A percentile compares a stretch with the other conserved stretches of the same genome.
These are phyloP conservation scores for Drosophila flavopinicola DNA, from an alignment of 2,888 invertebrate genomes.

Conservation along the genomic window DNA sequence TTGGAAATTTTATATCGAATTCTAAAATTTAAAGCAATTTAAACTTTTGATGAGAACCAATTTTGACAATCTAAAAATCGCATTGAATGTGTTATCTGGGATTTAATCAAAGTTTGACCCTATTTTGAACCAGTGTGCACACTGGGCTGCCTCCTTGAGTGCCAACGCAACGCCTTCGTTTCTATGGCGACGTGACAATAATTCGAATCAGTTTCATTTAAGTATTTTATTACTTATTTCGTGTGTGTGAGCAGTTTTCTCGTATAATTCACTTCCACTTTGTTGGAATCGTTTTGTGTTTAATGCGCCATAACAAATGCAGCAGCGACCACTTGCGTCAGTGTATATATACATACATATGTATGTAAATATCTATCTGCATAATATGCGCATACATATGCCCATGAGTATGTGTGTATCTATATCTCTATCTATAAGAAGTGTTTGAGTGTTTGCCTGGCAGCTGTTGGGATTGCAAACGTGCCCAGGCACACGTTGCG, in stretches of 20 bases:
- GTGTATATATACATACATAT: slow-evolving; percentile 16
- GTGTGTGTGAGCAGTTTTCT: slow-evolving; percentile 36
- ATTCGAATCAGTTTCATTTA: slow-evolving; percentile 61
- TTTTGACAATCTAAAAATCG: too few relatives aligned
- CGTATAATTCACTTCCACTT: slow-evolving; percentile 50
- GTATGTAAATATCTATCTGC: background rate
- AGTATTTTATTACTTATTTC: slow-evolving; percentile 53
- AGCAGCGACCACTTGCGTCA: slow-evolving; percentile 65
- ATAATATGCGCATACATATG: slow-evolving; percentile 5
- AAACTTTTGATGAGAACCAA: too few relatives aligned
- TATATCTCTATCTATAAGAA: slow-evolving; percentile 3
- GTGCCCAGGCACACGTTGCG: slow-evolving; percentile 52
- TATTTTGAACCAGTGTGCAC: slow-evolving; percentile 35
- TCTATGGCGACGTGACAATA: slow-evolving; percentile 66
- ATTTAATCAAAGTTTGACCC: slow-evolving; percentile 19
- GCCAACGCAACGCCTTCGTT: slow-evolving; percentile 41
- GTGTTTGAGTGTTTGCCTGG: slow-evolving; percentile 17
- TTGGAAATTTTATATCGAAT: too few relatives aligned
- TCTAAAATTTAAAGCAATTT: too few relatives aligned
- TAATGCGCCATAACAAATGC: slow-evolving; percentile 77
- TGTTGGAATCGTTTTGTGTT: slow-evolving; percentile 52
- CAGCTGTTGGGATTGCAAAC: slow-evolving; percentile 26
- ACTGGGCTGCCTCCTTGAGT: slow-evolving; percentile 25
- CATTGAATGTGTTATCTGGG: background rate
- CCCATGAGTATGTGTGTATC: slow-evolving; percentile 1